These are phyloP conservation scores for Panopea generosa DNA, from an alignment of 2,888 invertebrate genomes.

Conservation along the genomic window DNA sequence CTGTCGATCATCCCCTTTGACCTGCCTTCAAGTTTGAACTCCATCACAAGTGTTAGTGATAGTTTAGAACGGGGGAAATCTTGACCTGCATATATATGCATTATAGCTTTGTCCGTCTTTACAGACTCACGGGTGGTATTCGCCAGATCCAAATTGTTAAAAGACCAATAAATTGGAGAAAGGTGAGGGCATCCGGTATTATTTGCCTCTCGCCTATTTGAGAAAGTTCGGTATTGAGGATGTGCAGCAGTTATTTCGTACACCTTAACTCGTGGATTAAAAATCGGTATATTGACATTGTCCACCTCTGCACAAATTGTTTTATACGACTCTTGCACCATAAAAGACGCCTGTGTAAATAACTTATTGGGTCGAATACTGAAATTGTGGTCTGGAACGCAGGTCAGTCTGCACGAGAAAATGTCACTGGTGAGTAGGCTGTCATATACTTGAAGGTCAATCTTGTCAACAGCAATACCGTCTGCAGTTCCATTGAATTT, in stretches of 20 bases:
- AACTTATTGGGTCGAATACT: constrained; percentile 38
- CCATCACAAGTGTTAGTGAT: constrained; percentile 44
- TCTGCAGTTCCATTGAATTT: constrained; percentile 52
- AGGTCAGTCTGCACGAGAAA: constrained; percentile 66
- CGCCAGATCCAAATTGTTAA: constrained; percentile 48
- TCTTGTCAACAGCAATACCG: constrained; percentile 68
- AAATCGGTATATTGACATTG: constrained; percentile 73
- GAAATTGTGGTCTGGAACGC: constrained; percentile 56
- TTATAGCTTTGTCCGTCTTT: constrained; percentile 42
- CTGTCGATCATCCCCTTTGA: constrained; percentile 70
- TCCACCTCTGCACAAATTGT: constrained; percentile 73
- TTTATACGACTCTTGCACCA: constrained; percentile 68
- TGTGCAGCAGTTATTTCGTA: constrained; percentile 69
- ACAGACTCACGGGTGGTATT: not conserved
- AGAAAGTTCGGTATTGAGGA: constrained; percentile 68
- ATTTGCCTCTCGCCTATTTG: constrained; percentile 65
- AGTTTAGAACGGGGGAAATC: constrained; percentile 33
- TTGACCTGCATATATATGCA: constrained; percentile 45
- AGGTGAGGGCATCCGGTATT: constrained; percentile 68
- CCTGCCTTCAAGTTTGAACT: constrained; percentile 68
- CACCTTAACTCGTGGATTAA: constrained; percentile 59
- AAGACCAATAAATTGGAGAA: constrained; percentile 66
- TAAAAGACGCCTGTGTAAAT: constrained; percentile 46
- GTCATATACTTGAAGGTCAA: constrained; percentile 64
- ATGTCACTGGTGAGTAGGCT: constrained; percentile 62